Base-by-base conservation (phyloP, 2,888 invertebrate species). In the Ernsta delagoae region DNA sequence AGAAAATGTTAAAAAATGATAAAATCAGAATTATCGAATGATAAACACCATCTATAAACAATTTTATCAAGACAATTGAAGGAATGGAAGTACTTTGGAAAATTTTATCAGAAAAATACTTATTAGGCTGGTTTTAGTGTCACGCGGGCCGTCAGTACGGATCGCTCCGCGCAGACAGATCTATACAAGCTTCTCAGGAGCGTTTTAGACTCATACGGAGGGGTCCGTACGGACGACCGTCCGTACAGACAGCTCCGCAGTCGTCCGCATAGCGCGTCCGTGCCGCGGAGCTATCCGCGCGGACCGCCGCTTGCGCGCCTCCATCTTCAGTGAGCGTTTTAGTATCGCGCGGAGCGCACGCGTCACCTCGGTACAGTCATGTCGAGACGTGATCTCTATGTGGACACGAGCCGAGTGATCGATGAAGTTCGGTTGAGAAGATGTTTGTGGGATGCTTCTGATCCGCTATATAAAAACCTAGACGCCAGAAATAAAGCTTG, bases 281-380 rank as follows among this genome's bases (percentile, higher is more conserved):
- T 70, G 41, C 63, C 50, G 70, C 68, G 70, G 66, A 71, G 71
- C 70, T 64, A 48, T 73, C 73, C 68, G 73, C 72, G 72, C 75
- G 50, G 71, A 73, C 71, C 48, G 63, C 54, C 64, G 71, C 70
- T 50, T 70, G 73, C 59, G 73, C 72, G 72, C 72, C 70, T 73
- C 75, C 72, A 57, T 63, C 48, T 74, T 63, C 71, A 75, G 72
- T 74, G 72, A 73, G 74, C 74, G 74, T 74, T 72, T 68, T 69
- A 71, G 71, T 65, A 65, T 72, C 71, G 73, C 72, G 71, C 71
- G 73, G 48, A 48, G 72, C 70, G 71, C 69, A 74, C 73, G 74
- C 72, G 70, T 74, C 73, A 72, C 70, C 72, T 67, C 45, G 41
- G 72, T 69, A 72, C 71, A 72, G 57, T 71, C 72, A 72, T 73